Conservation (phyloP, 2,113 vertebrate genomes). For the Ameiurus melas region DNA sequence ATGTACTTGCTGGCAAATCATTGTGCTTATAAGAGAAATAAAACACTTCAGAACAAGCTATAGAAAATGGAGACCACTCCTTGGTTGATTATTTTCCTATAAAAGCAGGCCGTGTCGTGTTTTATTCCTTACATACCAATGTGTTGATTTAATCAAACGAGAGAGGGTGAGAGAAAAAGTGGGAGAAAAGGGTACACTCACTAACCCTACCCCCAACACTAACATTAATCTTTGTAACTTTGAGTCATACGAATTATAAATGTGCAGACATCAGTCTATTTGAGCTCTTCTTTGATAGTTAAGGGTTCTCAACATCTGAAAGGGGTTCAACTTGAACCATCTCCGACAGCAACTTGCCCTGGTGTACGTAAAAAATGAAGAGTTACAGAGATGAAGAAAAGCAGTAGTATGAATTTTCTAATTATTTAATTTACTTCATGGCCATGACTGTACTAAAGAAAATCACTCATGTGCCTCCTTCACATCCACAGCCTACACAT, state of each 20-base stretch:
- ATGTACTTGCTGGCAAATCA: background rate
- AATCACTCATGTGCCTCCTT: background rate
- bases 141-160: background rate
- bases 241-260: background rate
- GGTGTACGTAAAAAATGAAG: background rate
- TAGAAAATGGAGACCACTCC: background rate
- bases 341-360: no score
- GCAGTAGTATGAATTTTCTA: background rate
- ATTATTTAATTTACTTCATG: background rate
- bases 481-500: background rate
- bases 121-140: background rate
- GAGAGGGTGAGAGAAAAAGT: background rate
- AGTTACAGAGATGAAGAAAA: background rate
- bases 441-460: background rate
- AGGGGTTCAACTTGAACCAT: background rate
- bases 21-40: background rate
- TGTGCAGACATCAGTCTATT: background rate
- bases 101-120: background rate
- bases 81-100: background rate
- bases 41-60: background rate
- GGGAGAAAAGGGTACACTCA: background rate
- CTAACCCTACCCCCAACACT: background rate
- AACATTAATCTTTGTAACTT: background rate
- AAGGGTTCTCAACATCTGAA: background rate
- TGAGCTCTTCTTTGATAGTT: background rate